Conservation (phyloP, 2,797 vertebrate species). For the Tiaroga cobitis region DNA sequence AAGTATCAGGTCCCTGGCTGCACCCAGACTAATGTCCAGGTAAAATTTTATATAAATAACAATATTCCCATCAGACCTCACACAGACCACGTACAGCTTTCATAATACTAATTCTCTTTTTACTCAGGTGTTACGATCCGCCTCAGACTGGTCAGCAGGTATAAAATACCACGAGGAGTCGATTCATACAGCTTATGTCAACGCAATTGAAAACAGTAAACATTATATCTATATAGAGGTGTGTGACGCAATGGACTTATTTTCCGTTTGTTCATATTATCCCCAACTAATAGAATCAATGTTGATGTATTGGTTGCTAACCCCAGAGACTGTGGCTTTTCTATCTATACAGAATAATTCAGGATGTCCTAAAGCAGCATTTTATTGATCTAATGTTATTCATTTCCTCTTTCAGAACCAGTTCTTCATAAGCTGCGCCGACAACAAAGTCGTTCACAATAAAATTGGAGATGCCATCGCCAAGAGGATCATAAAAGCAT, state of each 20-base stretch:
- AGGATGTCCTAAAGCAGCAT: not conserved
- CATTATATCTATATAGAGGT: slow-evolving; percentile 97
- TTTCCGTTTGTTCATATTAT: not conserved
- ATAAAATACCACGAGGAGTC: slow-evolving; percentile 97
- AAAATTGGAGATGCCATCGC: slow-evolving; percentile 91
- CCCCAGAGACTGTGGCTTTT: not conserved
- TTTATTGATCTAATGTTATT: not conserved
- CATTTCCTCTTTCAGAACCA: slow-evolving; percentile 83
- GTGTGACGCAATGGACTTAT: slow-evolving; percentile 38
- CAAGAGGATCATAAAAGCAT: slow-evolving; percentile 88
- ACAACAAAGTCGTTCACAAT: slow-evolving; percentile 91
- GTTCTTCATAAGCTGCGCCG: slow-evolving; percentile 97
- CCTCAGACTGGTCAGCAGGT: slow-evolving; percentile 94
- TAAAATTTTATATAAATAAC: slow-evolving; percentile 60
- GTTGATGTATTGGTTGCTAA: not conserved
- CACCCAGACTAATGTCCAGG: slow-evolving; percentile 84
- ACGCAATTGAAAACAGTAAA: slow-evolving; percentile 85
- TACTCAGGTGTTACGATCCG: slow-evolving; percentile 88
- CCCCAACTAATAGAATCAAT: not conserved
- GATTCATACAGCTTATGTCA: slow-evolving; percentile 89
- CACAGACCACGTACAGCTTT: not conserved
- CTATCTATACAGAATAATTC: not conserved
- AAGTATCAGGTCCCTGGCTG: slow-evolving; percentile 86
- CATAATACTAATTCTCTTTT: slow-evolving; percentile 1
- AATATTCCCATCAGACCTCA: not conserved